Conservation (phyloP, 2,888 invertebrate genomes). For the Trissolcus brochymenae region DNA sequence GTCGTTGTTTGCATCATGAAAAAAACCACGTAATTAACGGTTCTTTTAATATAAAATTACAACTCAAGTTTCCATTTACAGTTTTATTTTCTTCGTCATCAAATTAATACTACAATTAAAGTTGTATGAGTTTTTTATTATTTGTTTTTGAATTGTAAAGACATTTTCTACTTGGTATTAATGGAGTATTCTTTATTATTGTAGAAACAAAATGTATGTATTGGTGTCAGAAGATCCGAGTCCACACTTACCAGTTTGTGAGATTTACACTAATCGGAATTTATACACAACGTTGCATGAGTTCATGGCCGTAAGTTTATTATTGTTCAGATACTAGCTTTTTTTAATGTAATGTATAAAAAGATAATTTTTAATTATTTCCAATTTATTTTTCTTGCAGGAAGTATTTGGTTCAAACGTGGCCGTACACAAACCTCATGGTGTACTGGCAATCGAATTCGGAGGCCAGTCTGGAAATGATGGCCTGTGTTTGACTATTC, state of each 20-base stretch:
- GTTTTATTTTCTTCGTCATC: too few species aligned
- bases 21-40: constrained; percentile 80
- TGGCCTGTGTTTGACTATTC: constrained; percentile 88
- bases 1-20: constrained; percentile 88
- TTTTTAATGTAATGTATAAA: background rate
- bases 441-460: constrained; percentile 87
- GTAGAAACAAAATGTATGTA: constrained; percentile 87
- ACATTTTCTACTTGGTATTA: constrained; percentile 6
- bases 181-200: constrained; percentile 28
- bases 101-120: too few species aligned
- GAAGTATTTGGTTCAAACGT: constrained; percentile 93
- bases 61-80: too few species aligned
- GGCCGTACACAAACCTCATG: constrained; percentile 89
- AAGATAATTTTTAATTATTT: background rate
- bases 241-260: constrained; percentile 90
- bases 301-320: constrained; percentile 85
- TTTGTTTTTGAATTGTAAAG: background rate
- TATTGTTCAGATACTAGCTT: background rate
- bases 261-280: constrained; percentile 91
- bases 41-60: background rate
- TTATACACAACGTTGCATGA: constrained; percentile 90
- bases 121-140: background rate
- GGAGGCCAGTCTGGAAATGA: constrained; percentile 79
- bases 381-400: constrained; percentile 66
- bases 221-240: constrained; percentile 89